These are phyloP conservation scores for Pediacus dermestoides DNA, from an alignment of 2,888 invertebrate species.

Conservation along the genomic window DNA sequence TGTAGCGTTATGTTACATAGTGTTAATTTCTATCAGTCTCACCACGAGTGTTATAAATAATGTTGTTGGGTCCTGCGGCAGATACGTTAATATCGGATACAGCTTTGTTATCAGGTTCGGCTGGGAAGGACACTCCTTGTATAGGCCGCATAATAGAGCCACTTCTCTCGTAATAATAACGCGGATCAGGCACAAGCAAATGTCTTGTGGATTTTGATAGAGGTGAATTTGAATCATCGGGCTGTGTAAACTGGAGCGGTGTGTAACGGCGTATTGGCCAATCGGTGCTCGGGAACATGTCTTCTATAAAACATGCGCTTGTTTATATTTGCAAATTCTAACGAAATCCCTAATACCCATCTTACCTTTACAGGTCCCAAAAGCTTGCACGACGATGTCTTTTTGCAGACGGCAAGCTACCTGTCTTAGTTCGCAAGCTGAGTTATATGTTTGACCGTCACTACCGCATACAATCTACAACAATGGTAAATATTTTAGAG, in stretches of 20 bases:
- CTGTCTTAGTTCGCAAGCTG: slow-evolving; percentile 75
- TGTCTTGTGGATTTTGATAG: slow-evolving; percentile 78
- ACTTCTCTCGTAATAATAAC: slow-evolving; percentile 62
- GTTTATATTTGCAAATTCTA: neutral
- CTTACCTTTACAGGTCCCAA: slow-evolving; percentile 68
- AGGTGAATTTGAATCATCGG: slow-evolving; percentile 68
- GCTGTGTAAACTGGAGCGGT: slow-evolving; percentile 74
- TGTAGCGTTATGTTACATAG: neutral
- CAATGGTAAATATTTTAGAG: no score
- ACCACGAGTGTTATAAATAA: slow-evolving; percentile 45
- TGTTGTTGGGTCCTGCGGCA: slow-evolving; percentile 37
- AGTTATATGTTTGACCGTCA: slow-evolving; percentile 75
- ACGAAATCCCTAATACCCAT: slow-evolving; percentile 6
- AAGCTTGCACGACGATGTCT: slow-evolving; percentile 72
- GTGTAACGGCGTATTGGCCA: slow-evolving; percentile 74
- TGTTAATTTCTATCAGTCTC: slow-evolving; percentile 29
- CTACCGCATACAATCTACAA: slow-evolving; percentile 64
- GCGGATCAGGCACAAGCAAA: slow-evolving; percentile 65
- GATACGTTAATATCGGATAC: slow-evolving; percentile 39
- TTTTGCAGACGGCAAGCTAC: slow-evolving; percentile 79
- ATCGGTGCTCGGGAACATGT: slow-evolving; percentile 69
- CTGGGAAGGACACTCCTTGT: slow-evolving; percentile 39
- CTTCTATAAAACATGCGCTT: slow-evolving; percentile 50
- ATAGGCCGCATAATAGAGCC: slow-evolving; percentile 40
- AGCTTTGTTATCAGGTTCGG: slow-evolving; percentile 38